Evolutionary conservation across 2,113 vertebrate genomes (phyloP), one percentile per base, ranked within the genome.

Genomic region (Pelecanoides urinatrix): DNA sequence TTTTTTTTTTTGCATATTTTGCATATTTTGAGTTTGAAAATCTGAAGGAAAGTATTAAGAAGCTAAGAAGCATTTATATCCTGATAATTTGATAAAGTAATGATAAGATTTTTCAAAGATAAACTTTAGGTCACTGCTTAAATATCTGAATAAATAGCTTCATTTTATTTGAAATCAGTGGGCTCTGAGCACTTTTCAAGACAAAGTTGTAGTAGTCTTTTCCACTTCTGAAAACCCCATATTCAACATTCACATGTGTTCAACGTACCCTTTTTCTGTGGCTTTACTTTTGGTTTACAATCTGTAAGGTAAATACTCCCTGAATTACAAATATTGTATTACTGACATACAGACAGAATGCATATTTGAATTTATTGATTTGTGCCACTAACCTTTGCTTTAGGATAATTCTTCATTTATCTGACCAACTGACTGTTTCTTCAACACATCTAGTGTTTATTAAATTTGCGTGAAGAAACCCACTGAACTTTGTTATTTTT

Each of bases 341-440:
- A 79, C 36, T 94, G 34, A 94, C 62, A 85, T 81, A 79, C 44
- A 66, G 26, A 74, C 13, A 82, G 36, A 94, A 93, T 76, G 34
- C 32, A 34, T 93, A 94, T 83, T 94, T 87, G 30, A 86, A 7
- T 78, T 27, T 91, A 97, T 91, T 95, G 86, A 95, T 96, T 97
- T 95, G n/a, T 85, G 56, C 77, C 78, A 77, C 52, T 95, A 94
- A 94, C 36, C 13, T 92, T 82, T 90, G 49, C 21, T 94, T 91
- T 77, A 73, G 16, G 40, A 86, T 7, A 77, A 73, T 63, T 90
- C 59, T 94, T 96, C 42, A 92, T 96, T 97, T 92, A 70, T 95
- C 81, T 93, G 61, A 95, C 86, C 36, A 97, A 79, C 30, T 61
- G 49, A 78, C 50, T 71, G 8, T 68, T 88, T 92, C 91, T 94